Conservation (phyloP, 1,140 invertebrate species). For the Caenorhabditis latens region DNA sequence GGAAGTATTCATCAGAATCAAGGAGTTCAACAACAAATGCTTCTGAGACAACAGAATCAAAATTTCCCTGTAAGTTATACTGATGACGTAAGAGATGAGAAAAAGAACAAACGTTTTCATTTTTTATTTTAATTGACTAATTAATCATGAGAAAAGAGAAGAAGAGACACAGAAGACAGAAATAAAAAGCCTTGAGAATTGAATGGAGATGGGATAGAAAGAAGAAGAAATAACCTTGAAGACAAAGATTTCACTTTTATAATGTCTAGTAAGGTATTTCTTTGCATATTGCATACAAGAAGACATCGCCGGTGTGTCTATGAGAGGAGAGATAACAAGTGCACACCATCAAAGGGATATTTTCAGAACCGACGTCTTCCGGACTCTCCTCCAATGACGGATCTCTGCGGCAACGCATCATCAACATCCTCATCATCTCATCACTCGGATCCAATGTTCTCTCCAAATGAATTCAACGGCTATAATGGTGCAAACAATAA, state of each 20-base stretch:
- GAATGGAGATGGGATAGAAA: not conserved
- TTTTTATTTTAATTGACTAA: conserved; percentile 38
- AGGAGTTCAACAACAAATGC: not conserved
- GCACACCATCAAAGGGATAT: not conserved
- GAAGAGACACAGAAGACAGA: not conserved
- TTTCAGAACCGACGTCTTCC: conserved; percentile 13
- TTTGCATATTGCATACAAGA: not conserved
- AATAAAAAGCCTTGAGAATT: conserved; percentile 25
- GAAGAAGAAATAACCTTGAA: conserved; percentile 35
- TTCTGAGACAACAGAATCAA: not conserved
- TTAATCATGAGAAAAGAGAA: not conserved
- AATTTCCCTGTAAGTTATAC: no score
- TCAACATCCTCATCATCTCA: conserved; percentile 67
- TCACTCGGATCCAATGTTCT: conserved; percentile 49
- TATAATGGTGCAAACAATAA: conserved; percentile 26
- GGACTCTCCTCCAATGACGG: conserved; percentile 72
- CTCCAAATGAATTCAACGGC: conserved; percentile 30
- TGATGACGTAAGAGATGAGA: not conserved
- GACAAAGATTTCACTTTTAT: conserved; percentile 15
- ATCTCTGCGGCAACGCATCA: conserved; percentile 70
- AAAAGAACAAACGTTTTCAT: conserved; percentile 2
- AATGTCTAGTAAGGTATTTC: conserved; percentile 21
- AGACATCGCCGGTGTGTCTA: not conserved
- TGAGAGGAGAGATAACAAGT: no score
- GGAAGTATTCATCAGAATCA: conserved; percentile 1